A percentile compares a stretch with the other conserved stretches of the same genome.
Conservation (phyloP, 1,140 invertebrate genomes). For the Drosophila virilis region DNA sequence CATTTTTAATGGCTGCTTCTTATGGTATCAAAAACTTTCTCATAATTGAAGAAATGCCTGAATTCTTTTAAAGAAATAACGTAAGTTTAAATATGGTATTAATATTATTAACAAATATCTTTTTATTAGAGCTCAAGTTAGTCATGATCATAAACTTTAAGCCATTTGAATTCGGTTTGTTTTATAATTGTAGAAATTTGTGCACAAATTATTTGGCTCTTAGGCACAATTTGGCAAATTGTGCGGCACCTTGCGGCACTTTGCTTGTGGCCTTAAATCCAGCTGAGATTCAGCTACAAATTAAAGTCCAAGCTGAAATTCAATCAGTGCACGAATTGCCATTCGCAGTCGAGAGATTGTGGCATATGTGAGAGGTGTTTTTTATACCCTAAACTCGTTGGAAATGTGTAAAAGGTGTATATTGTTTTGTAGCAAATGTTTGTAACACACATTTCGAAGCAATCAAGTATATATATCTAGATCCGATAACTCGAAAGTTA, state of each 20-base stretch:
- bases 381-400: too few species aligned
- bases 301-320: constrained; percentile 14
- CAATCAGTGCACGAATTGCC: constrained; percentile 15
- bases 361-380: constrained; percentile 41
- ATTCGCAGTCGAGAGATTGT: constrained; percentile 9
- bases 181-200: constrained; percentile 12
- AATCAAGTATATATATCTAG: too few species aligned
- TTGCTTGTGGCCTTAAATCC: not conserved
- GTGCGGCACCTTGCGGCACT: constrained; percentile 3
- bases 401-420: too few species aligned
- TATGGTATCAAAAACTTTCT: too few species aligned
- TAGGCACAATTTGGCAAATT: constrained; percentile 29
- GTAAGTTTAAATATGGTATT: too few species aligned
- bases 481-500: too few species aligned
- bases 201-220: constrained; percentile 20
- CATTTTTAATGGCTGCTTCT: too few species aligned
- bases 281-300: constrained; percentile 6
- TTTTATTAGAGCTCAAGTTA: not conserved
- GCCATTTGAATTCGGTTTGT: not conserved
- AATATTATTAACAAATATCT: too few species aligned
- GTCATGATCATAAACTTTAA: not conserved
- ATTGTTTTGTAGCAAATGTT: too few species aligned
- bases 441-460: too few species aligned
- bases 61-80: too few species aligned
- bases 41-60: too few species aligned